Percentiles rank a stretch among this genome's conserved stretches.
Conservation (phyloP, 2,113 vertebrate genomes). For the Vulpes vulpes region DNA sequence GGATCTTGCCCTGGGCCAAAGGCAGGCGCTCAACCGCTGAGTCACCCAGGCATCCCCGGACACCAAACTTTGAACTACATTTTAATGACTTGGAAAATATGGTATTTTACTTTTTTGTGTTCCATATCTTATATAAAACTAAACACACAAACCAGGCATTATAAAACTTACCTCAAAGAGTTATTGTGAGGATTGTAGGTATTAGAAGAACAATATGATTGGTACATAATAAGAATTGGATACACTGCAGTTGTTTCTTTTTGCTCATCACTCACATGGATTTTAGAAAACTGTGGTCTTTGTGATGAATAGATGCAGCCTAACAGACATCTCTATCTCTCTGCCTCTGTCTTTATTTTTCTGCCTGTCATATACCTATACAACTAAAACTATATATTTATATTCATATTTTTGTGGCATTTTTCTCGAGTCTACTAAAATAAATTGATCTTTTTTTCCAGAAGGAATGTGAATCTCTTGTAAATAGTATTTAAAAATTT, state of each 20-base stretch:
- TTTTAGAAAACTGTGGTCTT: neutral
- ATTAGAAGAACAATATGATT: neutral
- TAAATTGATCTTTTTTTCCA: neutral
- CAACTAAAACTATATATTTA: neutral
- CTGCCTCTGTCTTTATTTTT: neutral
- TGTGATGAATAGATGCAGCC: neutral
- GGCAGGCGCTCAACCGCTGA: too few species aligned
- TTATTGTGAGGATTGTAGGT: neutral
- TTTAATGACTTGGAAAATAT: neutral
- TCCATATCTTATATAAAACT: neutral
- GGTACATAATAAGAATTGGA: neutral
- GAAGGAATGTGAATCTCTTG: neutral
- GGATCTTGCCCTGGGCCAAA: too few species aligned
- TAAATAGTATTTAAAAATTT: neutral
- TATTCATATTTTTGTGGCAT: neutral
- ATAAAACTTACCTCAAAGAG: neutral
- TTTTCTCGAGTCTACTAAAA: constrained; percentile 10
- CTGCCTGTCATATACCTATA: neutral
- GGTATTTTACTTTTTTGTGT: neutral
- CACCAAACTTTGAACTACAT: neutral
- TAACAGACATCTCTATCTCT: neutral
- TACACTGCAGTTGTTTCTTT: neutral
- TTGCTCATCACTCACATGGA: neutral
- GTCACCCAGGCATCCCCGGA: too few species aligned
- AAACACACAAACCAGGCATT: neutral